Conservation (phyloP, 2,113 vertebrate genomes). For the Syngnathus scovelli region DNA sequence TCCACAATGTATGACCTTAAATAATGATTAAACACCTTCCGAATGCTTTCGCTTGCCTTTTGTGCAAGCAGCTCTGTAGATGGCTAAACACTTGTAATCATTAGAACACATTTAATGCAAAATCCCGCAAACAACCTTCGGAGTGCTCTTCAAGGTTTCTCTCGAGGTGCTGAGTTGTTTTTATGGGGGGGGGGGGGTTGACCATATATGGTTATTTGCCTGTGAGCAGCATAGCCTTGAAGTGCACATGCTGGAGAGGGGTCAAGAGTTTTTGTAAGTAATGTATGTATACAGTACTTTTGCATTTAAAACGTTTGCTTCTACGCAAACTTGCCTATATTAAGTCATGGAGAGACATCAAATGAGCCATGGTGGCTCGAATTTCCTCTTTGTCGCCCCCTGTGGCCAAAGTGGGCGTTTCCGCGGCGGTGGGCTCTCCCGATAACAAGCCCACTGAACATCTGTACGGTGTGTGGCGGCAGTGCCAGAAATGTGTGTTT, state of each 20-base stretch:
- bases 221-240: background rate
- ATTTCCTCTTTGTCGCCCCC: constrained; percentile 16
- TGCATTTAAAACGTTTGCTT: background rate
- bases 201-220: constrained; percentile 41
- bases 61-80: background rate
- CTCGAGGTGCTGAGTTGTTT: background rate
- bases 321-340: background rate
- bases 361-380: background rate
- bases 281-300: background rate
- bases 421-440: background rate
- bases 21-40: constrained; percentile 1
- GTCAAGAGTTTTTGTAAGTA: background rate
- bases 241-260: background rate
- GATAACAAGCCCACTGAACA: constrained; percentile 12
- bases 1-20: background rate
- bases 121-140: background rate
- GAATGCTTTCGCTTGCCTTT: background rate
- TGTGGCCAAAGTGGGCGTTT: constrained; percentile 8
- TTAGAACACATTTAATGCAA: background rate
- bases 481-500: constrained; percentile 31
- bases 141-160: constrained; percentile 15
- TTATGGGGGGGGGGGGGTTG: background rate
- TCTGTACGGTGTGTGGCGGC: constrained; percentile 13
- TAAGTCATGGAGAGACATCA: background rate
- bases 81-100: constrained; percentile 1